Conservation (phyloP, 2,797 vertebrate species). For the Antennarius maculatus region DNA sequence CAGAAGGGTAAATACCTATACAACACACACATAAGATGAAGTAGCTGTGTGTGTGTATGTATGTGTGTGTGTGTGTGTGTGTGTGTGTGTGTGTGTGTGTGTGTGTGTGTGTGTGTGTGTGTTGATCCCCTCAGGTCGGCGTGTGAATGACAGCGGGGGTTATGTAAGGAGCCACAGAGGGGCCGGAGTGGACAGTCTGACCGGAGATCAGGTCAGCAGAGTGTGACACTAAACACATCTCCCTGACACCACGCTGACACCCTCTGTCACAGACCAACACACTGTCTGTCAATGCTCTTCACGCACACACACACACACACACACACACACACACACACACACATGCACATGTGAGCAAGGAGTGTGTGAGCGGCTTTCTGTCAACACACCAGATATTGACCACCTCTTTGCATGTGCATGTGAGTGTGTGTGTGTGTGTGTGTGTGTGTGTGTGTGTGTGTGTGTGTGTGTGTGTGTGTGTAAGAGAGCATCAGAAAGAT, state of each 20-base stretch:
- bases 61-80: conserved; percentile 26
- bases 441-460: too few species aligned
- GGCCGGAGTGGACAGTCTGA: conserved; percentile 84
- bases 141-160: conserved; percentile 85
- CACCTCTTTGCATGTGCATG: conserved; percentile 57
- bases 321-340: conserved; percentile 42
- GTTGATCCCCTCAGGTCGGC: conserved; percentile 75
- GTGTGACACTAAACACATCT: conserved; percentile 89
- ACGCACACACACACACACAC: conserved; percentile 53
- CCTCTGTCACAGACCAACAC: conserved; percentile 84
- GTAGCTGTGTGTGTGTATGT: conserved; percentile 42
- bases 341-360: conserved; percentile 33
- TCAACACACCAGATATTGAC: conserved; percentile 67
- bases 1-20: conserved; percentile 34
- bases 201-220: conserved; percentile 88
- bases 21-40: conserved; percentile 50
- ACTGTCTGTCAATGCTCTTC: conserved; percentile 75
- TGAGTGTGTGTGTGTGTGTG: conserved; percentile 13
- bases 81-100: conserved; percentile 38
- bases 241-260: conserved; percentile 84
- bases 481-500: conserved; percentile 51
- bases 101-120: conserved; percentile 26
- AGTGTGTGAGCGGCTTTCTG: conserved; percentile 72
- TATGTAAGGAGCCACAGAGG: conserved; percentile 86
- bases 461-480: conserved; percentile 10